Evolutionary conservation across 1,140 invertebrate genomes (phyloP), one percentile per base, ranked within the genome.

Genomic region (Caenorhabditis inopinata): DNA sequence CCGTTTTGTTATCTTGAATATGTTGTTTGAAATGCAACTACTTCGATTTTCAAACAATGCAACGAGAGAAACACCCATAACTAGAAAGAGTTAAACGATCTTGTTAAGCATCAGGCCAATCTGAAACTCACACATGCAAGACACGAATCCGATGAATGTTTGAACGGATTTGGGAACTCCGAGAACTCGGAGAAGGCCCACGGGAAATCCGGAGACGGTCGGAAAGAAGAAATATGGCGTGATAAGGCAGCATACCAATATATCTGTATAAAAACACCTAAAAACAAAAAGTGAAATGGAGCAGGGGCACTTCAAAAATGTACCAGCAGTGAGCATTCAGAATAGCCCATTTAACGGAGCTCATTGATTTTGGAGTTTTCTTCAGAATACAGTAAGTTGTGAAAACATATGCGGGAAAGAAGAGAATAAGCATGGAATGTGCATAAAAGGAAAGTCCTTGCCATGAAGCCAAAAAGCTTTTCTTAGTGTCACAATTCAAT

Each of bases 401-500:
- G n/a, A 68, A 68, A 9, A 9, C n/a, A 42, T 68, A 68, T 38
- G 38, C n/a, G 11, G 58, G 58, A 11, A 68, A 21, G 12, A 68
- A 68, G 9, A 68, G 3, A 12, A 68, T 5, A 1, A 68, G 21
- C 58, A 68, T 21, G 1, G 58, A 68, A 68, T 68, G 58, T 9
- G 58, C 35, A 21, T 38, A 68, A 9, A 68, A 9, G n/a, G 58
- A 38, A 16, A 68, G 25, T 21, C 58, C 58, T 68, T 68, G 58
- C 58, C 58, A 68, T 21, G 58, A 68, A 68, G 58, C 58, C 32
- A 68, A 18, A 68, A 68, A 68, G 38, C 58, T 68, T 18, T 35
- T 21, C 6, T 68, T 32, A 68, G 35, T 35, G 12, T 29, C 18
- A 42, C 58, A 68, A 21, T 35, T 68, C 58, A 2, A 2, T 38